A percentile compares a stretch with the other conserved stretches of the same genome.
phyloP scores from a whole-genome alignment of 2,113 vertebrate genomes.

The Campylorhamphus procurvoides region DNA sequence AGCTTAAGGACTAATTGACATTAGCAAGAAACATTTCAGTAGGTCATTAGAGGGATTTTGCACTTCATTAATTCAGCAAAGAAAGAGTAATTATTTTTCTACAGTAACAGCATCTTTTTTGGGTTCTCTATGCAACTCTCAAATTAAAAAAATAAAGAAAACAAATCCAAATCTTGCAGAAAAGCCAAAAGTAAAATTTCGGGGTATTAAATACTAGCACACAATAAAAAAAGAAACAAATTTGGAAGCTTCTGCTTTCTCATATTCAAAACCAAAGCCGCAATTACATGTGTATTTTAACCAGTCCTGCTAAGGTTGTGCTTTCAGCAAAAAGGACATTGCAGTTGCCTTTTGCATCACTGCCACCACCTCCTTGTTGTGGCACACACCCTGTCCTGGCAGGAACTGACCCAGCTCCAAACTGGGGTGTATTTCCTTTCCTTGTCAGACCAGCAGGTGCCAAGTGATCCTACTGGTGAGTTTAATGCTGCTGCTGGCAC shows the following conservation, averaged over 20 bases:
- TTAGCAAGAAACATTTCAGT: not conserved
- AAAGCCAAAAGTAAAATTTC: not conserved
- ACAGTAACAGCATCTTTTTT: not conserved
- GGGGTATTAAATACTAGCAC: not conserved
- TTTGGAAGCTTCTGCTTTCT: not conserved
- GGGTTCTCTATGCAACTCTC: not conserved
- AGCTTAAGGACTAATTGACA: not conserved
- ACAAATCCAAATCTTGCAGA: not conserved
- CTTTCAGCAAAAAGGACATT: not conserved
- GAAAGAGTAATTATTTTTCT: not conserved
- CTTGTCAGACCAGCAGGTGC: not conserved
- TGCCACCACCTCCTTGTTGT: not conserved
- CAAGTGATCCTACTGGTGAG: not conserved
- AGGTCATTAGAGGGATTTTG: not conserved
- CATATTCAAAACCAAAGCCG: not conserved
- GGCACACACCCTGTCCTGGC: not conserved
- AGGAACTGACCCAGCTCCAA: not conserved
- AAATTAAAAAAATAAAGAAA: not conserved
- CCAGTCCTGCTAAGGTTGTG: not conserved
- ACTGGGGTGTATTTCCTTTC: not conserved
- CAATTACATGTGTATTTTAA: not conserved
- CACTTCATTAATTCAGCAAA: constrained; percentile 15
- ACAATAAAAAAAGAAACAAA: not conserved
- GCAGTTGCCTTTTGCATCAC: not conserved
- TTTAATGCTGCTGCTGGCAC: not conserved